These are phyloP conservation scores for Coryphaenoides rupestris DNA, from an alignment of 2,113 vertebrate genomes.

Conservation along the genomic window DNA sequence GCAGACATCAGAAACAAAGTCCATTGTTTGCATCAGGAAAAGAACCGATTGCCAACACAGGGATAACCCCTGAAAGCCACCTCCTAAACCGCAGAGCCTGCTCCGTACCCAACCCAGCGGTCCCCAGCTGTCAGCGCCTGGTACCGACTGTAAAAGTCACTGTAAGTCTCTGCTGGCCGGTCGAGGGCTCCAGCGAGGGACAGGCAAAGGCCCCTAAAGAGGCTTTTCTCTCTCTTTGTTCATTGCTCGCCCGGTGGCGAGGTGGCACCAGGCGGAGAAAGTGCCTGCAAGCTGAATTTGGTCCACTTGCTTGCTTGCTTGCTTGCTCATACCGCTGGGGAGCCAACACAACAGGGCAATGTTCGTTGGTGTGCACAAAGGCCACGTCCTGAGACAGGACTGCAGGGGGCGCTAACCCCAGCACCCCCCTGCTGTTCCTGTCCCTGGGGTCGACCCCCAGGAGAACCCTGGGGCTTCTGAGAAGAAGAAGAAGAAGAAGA, in stretches of 20 bases:
- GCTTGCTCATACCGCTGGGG: constrained; percentile 20
- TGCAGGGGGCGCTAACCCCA: constrained; percentile 30
- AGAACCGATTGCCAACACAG: no score
- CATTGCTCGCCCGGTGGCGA: constrained; percentile 1
- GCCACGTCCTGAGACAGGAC: constrained; percentile 45
- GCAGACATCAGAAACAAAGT: no score
- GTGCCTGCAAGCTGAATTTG: constrained; percentile 51
- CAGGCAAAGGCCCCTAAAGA: constrained; percentile 29
- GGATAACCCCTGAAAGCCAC: no score
- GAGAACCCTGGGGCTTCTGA: constrained; percentile 31
- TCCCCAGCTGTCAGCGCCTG: background rate
- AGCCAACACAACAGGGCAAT: constrained; percentile 40
- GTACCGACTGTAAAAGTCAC: constrained; percentile 14
- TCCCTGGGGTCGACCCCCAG: constrained; percentile 13
- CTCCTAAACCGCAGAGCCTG: no score
- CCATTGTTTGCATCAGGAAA: no score
- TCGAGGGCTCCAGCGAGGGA: constrained; percentile 1
- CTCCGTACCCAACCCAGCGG: no score
- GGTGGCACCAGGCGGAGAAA: constrained; percentile 39
- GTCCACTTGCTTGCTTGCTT: no score
- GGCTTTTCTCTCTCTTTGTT: constrained; percentile 1
- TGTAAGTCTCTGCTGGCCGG: constrained; percentile 10
- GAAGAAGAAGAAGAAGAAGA: no score
- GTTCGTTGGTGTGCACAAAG: constrained; percentile 49
- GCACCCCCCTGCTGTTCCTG: constrained; percentile 11